These are phyloP conservation scores for Actinemys pallida DNA, from an alignment of 2,113 vertebrate genomes.

Conservation along the genomic window DNA sequence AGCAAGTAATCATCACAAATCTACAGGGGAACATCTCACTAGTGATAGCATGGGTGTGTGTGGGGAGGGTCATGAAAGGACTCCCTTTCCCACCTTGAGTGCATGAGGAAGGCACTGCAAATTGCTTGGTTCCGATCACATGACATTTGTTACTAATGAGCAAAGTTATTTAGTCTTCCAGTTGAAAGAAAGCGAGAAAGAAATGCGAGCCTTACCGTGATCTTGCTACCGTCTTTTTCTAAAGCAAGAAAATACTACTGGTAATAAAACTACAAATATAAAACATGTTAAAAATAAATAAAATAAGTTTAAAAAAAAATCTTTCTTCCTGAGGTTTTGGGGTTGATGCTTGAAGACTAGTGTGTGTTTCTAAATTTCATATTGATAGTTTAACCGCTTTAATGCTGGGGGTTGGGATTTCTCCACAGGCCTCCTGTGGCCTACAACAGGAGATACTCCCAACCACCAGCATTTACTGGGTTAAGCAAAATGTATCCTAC, in stretches of 20 bases:
- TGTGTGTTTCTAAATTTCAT: constrained; percentile 61
- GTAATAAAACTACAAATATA: constrained; percentile 65
- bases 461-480: constrained; percentile 24
- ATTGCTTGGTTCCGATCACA: not conserved
- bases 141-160: constrained; percentile 5
- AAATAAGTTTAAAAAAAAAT: constrained; percentile 6
- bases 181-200: constrained; percentile 54
- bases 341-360: constrained; percentile 76
- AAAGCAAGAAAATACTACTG: constrained; percentile 82
- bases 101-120: not conserved
- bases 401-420: constrained; percentile 55
- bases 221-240: constrained; percentile 74
- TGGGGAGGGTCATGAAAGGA: not conserved
- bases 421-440: constrained; percentile 44
- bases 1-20: not conserved
- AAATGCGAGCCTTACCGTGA: constrained; percentile 61
- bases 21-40: not conserved
- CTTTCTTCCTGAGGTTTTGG: constrained; percentile 71
- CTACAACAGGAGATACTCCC: constrained; percentile 47
- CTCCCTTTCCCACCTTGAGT: not conserved
- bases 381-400: constrained; percentile 40
- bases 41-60: not conserved
- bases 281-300: constrained; percentile 57
- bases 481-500: constrained; percentile 68
- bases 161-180: constrained; percentile 73